Evolutionary conservation across 30 jellyfish, hydroid and myxozoan genomes (phyloP), one percentile per base, ranked within the genome.

Genomic region (Pseudorhiza aurosa): DNA sequence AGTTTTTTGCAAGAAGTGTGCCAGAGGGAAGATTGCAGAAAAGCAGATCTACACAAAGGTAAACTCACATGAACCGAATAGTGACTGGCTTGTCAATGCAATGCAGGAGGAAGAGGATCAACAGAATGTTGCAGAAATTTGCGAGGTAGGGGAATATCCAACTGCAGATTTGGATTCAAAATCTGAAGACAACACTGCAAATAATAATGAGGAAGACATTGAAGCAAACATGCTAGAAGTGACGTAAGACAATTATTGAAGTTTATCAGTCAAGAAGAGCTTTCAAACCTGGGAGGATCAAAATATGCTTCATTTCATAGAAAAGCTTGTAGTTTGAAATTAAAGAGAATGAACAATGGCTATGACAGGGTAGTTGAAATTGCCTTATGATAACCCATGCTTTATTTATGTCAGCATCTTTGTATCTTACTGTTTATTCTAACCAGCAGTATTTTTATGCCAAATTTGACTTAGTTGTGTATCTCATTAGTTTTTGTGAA

Each of bases 1-100:
- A 24, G 21, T 73, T 51, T 6, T 28, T 14, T 59, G 67, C 59
- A 29, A 27, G 10, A 49, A 21, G 35, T 21, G 65, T 33, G 24
- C 22, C 18, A 62, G 57, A 36, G 4, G 14, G 24, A n/a, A 22
- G 1, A 72, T 75, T 33, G 70, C 74, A 7, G 47, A 65, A 22
- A 35, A 58, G 44, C 28, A 10, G 17, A 42, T 33, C 37, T 84
- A 84, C 75, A 47, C 57, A 22, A 72, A 84, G 53, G 59, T 84
- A 2, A 56, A 65, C 46, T 37, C 95, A 2, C 30, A 60, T 60
- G 89, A 68, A 25, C 36, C 76, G 22, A 73, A 58, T 19, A 77
- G 85, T 36, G 95, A 84, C 60, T 84, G 95, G 95, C 84, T 84
- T 27, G 83, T 72, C 32, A 88, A 84, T 59, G 95, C 95, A 1